These are phyloP conservation scores for Chirona hameri DNA, from an alignment of 2,888 invertebrate species.

Conservation along the genomic window DNA sequence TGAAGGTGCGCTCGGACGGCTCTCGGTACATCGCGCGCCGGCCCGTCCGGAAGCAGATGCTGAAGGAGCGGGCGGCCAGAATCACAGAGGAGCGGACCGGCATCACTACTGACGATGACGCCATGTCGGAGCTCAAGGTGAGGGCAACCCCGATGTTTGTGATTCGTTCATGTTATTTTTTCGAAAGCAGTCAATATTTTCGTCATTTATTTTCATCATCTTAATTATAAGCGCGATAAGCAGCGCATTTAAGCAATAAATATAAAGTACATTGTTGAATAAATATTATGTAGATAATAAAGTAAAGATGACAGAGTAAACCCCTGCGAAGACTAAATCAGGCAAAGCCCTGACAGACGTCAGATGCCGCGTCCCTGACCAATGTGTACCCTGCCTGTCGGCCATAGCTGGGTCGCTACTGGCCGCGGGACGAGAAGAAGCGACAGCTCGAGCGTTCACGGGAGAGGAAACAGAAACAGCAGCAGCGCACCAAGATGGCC, in stretches of 20 bases:
- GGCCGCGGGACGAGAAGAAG: constrained; percentile 71
- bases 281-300: too few species aligned
- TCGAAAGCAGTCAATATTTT: too few species aligned
- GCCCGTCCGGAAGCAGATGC: constrained; percentile 62
- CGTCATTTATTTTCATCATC: too few species aligned
- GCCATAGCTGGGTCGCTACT: constrained; percentile 62
- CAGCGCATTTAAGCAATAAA: too few species aligned
- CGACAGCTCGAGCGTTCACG: constrained; percentile 66
- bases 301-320: too few species aligned
- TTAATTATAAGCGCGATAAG: too few species aligned
- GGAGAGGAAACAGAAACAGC: constrained; percentile 46
- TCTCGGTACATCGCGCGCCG: constrained; percentile 70
- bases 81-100: constrained; percentile 64
- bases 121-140: constrained; percentile 69
- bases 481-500: constrained; percentile 9
- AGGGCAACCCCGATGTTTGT: not conserved
- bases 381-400: not conserved
- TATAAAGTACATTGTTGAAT: too few species aligned
- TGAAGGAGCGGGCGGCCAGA: constrained; percentile 63
- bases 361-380: too few species aligned
- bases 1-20: constrained; percentile 70
- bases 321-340: too few species aligned
- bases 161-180: too few species aligned
- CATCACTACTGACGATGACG: constrained; percentile 71
- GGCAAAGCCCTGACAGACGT: too few species aligned